Percentiles rank a stretch among this genome's conserved stretches.
Evolutionary conservation across 2,888 invertebrate species (phyloP).

Genomic region (Hoplodrina blanda): DNA sequence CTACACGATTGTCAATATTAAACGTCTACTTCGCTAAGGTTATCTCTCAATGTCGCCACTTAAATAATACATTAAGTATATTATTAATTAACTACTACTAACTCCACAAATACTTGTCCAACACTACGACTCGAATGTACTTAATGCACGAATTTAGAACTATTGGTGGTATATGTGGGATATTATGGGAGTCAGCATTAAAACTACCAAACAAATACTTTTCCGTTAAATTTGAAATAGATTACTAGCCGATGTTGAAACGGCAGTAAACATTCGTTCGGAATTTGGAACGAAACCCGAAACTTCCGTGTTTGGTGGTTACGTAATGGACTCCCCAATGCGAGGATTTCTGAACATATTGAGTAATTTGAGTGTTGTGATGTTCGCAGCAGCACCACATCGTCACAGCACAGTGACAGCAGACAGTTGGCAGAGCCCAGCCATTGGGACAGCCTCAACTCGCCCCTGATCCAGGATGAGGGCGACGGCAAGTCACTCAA

Average conservation of each 20-base stretch:
- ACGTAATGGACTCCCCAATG: conserved; percentile 35
- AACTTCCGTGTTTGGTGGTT: conserved; percentile 55
- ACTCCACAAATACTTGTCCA: conserved; percentile 32
- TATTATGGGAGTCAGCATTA: conserved; percentile 22
- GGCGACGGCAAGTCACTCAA: conserved; percentile 98
- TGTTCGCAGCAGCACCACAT: conserved; percentile 91
- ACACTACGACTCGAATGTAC: conserved; percentile 21
- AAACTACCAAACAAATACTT: conserved; percentile 42
- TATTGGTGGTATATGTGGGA: conserved; percentile 20
- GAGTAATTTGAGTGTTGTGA: conserved; percentile 52
- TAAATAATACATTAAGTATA: conserved; percentile 42
- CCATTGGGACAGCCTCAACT: conserved; percentile 97
- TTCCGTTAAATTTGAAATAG: conserved; percentile 25
- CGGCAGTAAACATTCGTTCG: conserved; percentile 20
- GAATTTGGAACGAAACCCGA: conserved; percentile 30
- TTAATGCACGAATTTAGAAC: conserved; percentile 39
- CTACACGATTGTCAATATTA: conserved; percentile 60
- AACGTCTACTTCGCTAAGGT: conserved; percentile 54
- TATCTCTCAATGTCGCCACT: conserved; percentile 62
- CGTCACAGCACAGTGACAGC: conserved; percentile 91
- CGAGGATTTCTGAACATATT: conserved; percentile 30
- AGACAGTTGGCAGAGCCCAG: conserved; percentile 91
- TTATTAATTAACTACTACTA: conserved; percentile 32
- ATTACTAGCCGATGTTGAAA: conserved; percentile 25
- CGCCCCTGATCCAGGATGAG: conserved; percentile 98